A percentile compares a stretch with the other conserved stretches of the same genome.
Evolutionary conservation across 2,888 invertebrate genomes (phyloP).

Genomic region (Pseudoips prasinana): DNA sequence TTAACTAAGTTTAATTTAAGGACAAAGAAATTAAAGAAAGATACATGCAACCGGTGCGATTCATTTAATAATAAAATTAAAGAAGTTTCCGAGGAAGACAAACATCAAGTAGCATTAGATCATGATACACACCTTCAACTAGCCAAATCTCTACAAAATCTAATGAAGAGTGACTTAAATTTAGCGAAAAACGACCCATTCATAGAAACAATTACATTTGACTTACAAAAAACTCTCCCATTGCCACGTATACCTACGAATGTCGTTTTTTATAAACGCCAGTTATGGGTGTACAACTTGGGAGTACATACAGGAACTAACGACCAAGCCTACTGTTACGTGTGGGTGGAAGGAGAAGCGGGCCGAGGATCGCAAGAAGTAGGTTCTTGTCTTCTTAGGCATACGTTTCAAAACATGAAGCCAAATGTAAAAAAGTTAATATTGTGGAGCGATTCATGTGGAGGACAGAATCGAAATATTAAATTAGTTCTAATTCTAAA

Average conservation of each 20-base stretch:
- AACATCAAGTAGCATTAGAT: background rate
- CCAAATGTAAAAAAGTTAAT: conserved; percentile 6
- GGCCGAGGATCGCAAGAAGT: conserved; percentile 14
- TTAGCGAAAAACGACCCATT: conserved; percentile 8
- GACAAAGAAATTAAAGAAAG: conserved; percentile 3
- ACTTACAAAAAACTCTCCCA: conserved; percentile 12
- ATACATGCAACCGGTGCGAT: conserved; percentile 2
- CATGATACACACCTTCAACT: conserved; percentile 5
- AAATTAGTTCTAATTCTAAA: conserved; percentile 18
- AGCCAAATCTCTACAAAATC: conserved; percentile 6
- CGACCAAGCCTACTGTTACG: conserved; percentile 9
- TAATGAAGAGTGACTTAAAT: conserved; percentile 8
- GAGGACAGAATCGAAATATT: conserved; percentile 15
- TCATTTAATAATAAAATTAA: conserved; percentile 2
- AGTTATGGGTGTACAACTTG: conserved; percentile 14
- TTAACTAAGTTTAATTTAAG: conserved; percentile 4
- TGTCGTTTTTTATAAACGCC: conserved; percentile 12
- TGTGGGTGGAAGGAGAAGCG: conserved; percentile 16
- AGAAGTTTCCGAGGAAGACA: conserved; percentile 7
- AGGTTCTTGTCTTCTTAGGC: conserved; percentile 5
- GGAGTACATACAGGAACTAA: conserved; percentile 9
- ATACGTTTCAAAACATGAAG: background rate
- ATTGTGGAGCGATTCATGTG: conserved; percentile 7
- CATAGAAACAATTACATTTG: conserved; percentile 10
- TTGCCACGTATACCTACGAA: conserved; percentile 14